These are phyloP conservation scores for Heliangelus exortis DNA, from an alignment of 2,797 vertebrate species.

Conservation along the genomic window DNA sequence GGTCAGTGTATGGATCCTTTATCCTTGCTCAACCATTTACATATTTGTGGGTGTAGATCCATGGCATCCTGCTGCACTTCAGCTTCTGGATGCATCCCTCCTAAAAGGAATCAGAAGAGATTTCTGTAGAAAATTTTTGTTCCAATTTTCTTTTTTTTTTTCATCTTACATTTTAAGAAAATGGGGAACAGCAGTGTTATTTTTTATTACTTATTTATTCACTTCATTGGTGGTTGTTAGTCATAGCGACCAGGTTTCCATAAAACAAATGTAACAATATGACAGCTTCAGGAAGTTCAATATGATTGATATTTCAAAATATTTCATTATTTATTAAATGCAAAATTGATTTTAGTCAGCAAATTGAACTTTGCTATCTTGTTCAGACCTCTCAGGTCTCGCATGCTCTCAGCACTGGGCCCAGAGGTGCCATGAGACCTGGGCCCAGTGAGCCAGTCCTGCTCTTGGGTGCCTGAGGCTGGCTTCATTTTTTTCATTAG, in stretches of 20 bases:
- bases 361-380: not conserved
- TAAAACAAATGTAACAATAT: not conserved
- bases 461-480: not conserved
- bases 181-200: not conserved
- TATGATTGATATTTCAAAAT: not conserved
- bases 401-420: accelerated
- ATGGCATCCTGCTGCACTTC: not conserved
- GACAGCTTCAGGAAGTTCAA: not conserved
- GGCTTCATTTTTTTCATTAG: not conserved
- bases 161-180: not conserved
- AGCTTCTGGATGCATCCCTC: not conserved
- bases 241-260: not conserved
- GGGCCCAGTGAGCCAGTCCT: not conserved
- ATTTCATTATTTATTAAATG: not conserved
- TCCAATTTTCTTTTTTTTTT: not conserved
- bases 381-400: not conserved
- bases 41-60: not conserved
- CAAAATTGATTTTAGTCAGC: not conserved
- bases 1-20: not conserved
- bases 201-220: not conserved
- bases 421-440: not conserved
- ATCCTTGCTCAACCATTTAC: not conserved
- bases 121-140: not conserved
- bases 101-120: not conserved
- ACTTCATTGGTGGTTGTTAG: not conserved